These are phyloP conservation scores for Syngnathus floridae DNA, from an alignment of 2,113 vertebrate genomes.

Conservation along the genomic window DNA sequence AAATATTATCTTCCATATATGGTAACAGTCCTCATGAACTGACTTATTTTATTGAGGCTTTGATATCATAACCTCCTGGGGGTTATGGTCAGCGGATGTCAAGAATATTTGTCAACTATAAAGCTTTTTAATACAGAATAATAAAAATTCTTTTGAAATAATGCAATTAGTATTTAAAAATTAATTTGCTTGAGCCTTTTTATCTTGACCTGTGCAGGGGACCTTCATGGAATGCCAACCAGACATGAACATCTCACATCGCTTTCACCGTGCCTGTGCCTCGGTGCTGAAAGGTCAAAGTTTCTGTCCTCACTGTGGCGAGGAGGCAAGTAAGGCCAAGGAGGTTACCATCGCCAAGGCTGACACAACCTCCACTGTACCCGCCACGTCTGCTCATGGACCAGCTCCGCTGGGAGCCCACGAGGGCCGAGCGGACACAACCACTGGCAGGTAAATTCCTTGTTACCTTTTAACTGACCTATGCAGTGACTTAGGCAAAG, in stretches of 20 bases:
- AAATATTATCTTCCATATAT: neutral
- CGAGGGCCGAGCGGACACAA: slow-evolving; percentile 92
- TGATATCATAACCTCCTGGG: too few relatives aligned
- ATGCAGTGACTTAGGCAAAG: neutral
- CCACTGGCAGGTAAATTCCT: slow-evolving; percentile 80
- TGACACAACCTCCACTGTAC: slow-evolving; percentile 89
- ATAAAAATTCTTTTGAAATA: neutral
- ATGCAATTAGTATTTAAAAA: neutral
- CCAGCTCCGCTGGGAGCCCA: slow-evolving; percentile 66
- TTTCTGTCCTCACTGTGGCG: slow-evolving; percentile 96
- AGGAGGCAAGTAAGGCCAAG: slow-evolving; percentile 88
- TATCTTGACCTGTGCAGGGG: slow-evolving; percentile 67
- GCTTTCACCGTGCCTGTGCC: slow-evolving; percentile 88
- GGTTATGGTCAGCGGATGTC: too few relatives aligned
- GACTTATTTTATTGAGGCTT: too few relatives aligned
- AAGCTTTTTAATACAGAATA: neutral
- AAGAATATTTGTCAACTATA: too few relatives aligned
- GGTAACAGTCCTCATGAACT: too few relatives aligned
- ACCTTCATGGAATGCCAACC: slow-evolving; percentile 99
- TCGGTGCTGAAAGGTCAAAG: slow-evolving; percentile 85
- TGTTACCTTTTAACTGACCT: neutral
- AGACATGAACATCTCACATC: slow-evolving; percentile 89
- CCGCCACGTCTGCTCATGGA: slow-evolving; percentile 36
- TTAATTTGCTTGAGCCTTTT: neutral
- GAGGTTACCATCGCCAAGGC: slow-evolving; percentile 97